Conservation (phyloP, 2,113 vertebrate species). For the Thamnophis sirtalis region DNA sequence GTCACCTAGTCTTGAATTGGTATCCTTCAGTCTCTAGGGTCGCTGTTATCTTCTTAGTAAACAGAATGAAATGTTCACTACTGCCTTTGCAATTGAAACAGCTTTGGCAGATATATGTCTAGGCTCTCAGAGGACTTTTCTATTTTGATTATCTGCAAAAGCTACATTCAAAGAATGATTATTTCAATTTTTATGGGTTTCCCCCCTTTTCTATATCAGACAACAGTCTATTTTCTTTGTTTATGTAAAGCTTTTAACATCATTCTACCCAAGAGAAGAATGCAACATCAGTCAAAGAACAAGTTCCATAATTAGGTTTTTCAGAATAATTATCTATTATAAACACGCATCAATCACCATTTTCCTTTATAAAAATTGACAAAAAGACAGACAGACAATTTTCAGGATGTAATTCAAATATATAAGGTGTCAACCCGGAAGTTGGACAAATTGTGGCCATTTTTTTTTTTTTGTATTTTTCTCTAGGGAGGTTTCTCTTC, state of each 20-base stretch:
- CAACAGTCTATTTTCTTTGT: background rate
- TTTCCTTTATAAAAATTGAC: background rate
- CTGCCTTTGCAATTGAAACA: conserved; percentile 21
- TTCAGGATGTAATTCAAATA: background rate
- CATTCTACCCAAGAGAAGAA: background rate
- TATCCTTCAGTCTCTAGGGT: background rate
- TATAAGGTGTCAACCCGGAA: background rate
- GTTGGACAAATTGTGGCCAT: too few relatives aligned
- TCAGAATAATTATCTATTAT: background rate
- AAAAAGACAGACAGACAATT: background rate
- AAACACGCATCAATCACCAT: background rate
- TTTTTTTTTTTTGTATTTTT: too few relatives aligned
- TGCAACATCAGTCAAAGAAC: background rate
- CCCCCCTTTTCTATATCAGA: background rate
- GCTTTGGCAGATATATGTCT: conserved; percentile 17
- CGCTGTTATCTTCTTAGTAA: conserved; percentile 34
- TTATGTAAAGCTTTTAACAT: background rate
- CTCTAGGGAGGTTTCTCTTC: too few relatives aligned
- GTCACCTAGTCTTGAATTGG: background rate
- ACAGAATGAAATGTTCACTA: conserved; percentile 10
- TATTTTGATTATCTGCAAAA: conserved; percentile 53
- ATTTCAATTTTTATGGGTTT: conserved; percentile 28
- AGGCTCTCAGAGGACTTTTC: conserved; percentile 32
- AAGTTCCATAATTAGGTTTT: background rate
- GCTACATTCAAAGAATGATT: conserved; percentile 36